Percentiles rank a stretch among this genome's conserved stretches.
phyloP scores from a whole-genome alignment of 2,797 vertebrate species.

The Holocentrus rufus region DNA sequence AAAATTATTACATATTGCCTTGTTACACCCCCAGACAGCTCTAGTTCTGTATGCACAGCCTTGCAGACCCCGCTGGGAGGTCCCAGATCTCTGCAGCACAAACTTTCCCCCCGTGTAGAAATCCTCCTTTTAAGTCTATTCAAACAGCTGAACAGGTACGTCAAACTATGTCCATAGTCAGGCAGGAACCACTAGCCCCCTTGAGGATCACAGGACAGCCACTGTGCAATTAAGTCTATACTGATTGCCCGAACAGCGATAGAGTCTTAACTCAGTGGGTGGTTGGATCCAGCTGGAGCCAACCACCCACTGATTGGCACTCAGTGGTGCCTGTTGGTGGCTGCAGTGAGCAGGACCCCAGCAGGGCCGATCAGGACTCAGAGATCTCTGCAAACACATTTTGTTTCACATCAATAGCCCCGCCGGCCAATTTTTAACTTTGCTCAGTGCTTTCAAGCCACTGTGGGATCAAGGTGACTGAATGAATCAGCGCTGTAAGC shows the following conservation, averaged over 20 bases:
- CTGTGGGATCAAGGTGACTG: not conserved
- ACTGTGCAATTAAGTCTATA: conserved; percentile 23
- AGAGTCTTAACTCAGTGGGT: conserved; percentile 22
- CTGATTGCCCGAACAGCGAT: conserved; percentile 31
- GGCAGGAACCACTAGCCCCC: not conserved
- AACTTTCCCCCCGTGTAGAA: not conserved
- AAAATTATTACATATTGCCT: too few species aligned
- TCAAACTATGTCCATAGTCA: conserved; percentile 2
- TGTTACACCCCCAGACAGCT: not conserved
- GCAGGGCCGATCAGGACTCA: conserved; percentile 25
- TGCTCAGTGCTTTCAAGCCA: too few species aligned
- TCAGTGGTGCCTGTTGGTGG: conserved; percentile 20
- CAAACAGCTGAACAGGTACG: not conserved
- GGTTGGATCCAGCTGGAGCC: conserved; percentile 28
- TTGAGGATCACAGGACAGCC: conserved; percentile 10
- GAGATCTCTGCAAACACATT: conserved; percentile 30
- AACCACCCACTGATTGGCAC: conserved; percentile 44
- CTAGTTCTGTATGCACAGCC: too few species aligned
- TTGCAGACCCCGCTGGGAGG: too few species aligned
- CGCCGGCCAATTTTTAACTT: conserved; percentile 14
- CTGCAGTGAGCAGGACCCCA: conserved; percentile 27
- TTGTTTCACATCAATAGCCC: conserved; percentile 19
- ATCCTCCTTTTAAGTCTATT: not conserved
- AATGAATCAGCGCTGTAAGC: not conserved
- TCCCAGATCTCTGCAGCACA: not conserved